Percentiles rank a stretch among this genome's conserved stretches.
These are phyloP conservation scores for Etheostoma nigrum DNA, from an alignment of 2,797 vertebrate genomes.

Conservation along the genomic window DNA sequence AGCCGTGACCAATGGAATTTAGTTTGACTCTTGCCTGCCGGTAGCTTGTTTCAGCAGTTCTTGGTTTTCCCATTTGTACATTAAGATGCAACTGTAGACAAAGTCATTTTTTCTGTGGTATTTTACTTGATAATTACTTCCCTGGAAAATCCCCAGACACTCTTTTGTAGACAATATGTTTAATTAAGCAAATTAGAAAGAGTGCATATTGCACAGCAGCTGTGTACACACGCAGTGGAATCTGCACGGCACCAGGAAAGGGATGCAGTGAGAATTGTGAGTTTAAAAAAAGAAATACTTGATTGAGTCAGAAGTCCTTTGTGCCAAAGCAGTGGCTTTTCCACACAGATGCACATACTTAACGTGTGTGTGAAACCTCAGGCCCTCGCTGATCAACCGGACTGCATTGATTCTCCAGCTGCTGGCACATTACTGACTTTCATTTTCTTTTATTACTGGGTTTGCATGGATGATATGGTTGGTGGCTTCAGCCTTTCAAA, in stretches of 20 bases:
- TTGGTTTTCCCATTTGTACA: conserved; percentile 51
- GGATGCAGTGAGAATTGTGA: conserved; percentile 65
- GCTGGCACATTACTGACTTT: conserved; percentile 37
- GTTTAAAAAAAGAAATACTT: conserved; percentile 36
- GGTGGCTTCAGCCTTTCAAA: conserved; percentile 47
- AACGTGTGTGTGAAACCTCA: conserved; percentile 68
- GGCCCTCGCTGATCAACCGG: conserved; percentile 57
- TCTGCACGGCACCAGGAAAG: conserved; percentile 75
- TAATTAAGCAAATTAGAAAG: conserved; percentile 86
- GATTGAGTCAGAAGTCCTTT: conserved; percentile 68
- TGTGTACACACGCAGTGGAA: conserved; percentile 86
- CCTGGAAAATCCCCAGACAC: conserved; percentile 81
- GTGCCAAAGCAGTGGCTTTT: conserved; percentile 75
- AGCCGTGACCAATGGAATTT: conserved; percentile 60
- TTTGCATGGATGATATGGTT: conserved; percentile 49
- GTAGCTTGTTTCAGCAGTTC: conserved; percentile 53
- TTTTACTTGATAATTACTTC: conserved; percentile 85
- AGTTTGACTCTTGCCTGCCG: conserved; percentile 47
- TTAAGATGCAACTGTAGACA: conserved; percentile 70
- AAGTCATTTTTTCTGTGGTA: conserved; percentile 74
- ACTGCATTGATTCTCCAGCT: conserved; percentile 62
- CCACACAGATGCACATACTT: conserved; percentile 75
- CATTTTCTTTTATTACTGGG: conserved; percentile 16
- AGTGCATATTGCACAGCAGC: conserved; percentile 81
- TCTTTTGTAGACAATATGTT: conserved; percentile 86